Conservation (phyloP, 2,888 invertebrate genomes). For the Nemurella pictetii region DNA sequence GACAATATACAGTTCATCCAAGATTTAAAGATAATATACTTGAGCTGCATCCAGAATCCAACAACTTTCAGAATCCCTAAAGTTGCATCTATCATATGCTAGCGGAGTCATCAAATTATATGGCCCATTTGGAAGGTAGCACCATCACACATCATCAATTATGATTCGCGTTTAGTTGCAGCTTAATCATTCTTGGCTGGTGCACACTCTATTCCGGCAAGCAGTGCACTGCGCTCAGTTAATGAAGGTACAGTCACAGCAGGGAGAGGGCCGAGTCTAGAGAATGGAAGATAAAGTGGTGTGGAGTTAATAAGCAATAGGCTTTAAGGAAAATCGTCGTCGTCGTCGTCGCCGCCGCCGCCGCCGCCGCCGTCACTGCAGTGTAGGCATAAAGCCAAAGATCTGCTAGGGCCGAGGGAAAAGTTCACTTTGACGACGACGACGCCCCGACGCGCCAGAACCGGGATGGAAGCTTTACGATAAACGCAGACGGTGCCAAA, state of each 20-base stretch:
- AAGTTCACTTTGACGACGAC: neutral
- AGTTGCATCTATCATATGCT: neutral
- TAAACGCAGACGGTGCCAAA: neutral
- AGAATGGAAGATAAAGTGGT: neutral
- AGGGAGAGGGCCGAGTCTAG: neutral
- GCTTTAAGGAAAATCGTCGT: neutral
- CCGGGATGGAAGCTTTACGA: neutral
- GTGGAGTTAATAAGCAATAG: neutral
- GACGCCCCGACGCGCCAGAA: neutral
- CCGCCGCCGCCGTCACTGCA: neutral
- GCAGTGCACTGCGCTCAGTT: too few relatives aligned
- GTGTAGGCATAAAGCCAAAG: neutral
- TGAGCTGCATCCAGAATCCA: neutral
- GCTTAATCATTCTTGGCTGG: neutral
- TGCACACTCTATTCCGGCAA: too few relatives aligned
- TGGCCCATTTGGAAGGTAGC: neutral
- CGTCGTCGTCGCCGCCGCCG: neutral
- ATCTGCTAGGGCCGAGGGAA: neutral
- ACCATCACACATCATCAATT: neutral
- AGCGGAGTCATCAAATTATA: neutral
- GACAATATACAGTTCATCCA: neutral
- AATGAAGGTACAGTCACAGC: too few relatives aligned
- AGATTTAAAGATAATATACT: neutral
- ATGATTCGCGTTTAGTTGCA: neutral
- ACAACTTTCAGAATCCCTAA: neutral